Evolutionary conservation across 2,113 vertebrate genomes (phyloP).

Genomic region (Tetraodon nigroviridis): DNA sequence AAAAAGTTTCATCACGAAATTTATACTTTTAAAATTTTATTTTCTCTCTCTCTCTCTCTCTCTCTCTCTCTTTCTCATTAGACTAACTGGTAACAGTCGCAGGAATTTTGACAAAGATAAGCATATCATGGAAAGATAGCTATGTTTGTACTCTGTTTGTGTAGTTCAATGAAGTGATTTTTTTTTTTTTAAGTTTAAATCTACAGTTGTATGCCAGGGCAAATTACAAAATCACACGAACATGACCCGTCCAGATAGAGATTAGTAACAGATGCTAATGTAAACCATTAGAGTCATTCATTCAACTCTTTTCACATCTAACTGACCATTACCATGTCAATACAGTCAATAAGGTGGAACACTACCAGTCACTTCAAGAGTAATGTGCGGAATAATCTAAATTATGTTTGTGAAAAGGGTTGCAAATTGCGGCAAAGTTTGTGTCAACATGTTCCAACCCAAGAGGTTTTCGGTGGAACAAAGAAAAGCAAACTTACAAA

Average conservation of each 20-base stretch:
- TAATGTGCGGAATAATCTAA: slow-evolving; percentile 29
- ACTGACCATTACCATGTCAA: slow-evolving; percentile 60
- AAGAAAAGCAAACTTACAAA: too few relatives aligned
- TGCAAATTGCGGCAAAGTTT: slow-evolving; percentile 11
- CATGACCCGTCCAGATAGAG: slow-evolving; percentile 17
- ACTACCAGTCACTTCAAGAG: slow-evolving; percentile 37
- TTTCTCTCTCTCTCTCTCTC: too few relatives aligned
- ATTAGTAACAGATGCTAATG: slow-evolving; percentile 44
- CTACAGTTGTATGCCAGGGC: neutral
- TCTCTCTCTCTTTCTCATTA: too few relatives aligned
- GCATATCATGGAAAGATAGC: too few relatives aligned
- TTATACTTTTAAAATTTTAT: too few relatives aligned
- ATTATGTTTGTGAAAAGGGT: slow-evolving; percentile 49
- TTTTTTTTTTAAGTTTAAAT: too few relatives aligned
- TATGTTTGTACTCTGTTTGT: too few relatives aligned
- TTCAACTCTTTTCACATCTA: slow-evolving; percentile 33
- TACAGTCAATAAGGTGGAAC: slow-evolving; percentile 9
- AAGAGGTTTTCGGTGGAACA: too few relatives aligned
- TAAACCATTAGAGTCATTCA: slow-evolving; percentile 29
- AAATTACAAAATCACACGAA: slow-evolving; percentile 5
- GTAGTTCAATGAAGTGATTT: too few relatives aligned
- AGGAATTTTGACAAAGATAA: too few relatives aligned
- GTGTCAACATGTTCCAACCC: slow-evolving; percentile 9
- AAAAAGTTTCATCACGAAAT: too few relatives aligned
- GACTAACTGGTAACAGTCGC: too few relatives aligned